Conservation (phyloP, 2,888 invertebrate species). For the Augochlorella aurata region DNA sequence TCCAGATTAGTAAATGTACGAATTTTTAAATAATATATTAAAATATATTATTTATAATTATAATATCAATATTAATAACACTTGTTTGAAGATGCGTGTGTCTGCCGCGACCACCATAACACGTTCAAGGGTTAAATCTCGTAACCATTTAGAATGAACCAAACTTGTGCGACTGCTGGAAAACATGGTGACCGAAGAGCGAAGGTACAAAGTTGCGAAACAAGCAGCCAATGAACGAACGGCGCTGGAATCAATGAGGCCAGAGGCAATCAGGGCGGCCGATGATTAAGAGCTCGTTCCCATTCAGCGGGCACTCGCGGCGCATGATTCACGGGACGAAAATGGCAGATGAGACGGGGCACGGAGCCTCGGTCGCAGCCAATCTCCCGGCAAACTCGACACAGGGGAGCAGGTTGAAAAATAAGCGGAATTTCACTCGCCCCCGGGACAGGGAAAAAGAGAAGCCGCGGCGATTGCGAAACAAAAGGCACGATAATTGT, state of each 20-base stretch:
- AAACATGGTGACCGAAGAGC: not conserved
- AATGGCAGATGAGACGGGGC: conserved; percentile 47
- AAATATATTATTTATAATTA: too few relatives aligned
- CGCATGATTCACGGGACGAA: conserved; percentile 54
- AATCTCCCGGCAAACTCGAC: conserved; percentile 47
- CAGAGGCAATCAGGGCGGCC: not conserved
- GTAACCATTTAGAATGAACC: too few relatives aligned
- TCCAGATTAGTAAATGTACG: too few relatives aligned
- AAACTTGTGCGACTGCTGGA: too few relatives aligned
- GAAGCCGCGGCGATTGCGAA: conserved; percentile 72
- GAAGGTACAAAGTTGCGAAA: not conserved
- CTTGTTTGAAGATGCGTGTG: too few relatives aligned
- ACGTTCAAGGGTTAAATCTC: too few relatives aligned
- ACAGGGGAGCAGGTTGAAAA: conserved; percentile 61
- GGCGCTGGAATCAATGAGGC: not conserved
- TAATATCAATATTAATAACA: too few relatives aligned
- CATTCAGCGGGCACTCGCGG: conserved; percentile 25
- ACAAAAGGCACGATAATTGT: conserved; percentile 79
- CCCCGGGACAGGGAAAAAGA: conserved; percentile 59
- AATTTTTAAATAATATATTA: too few relatives aligned
- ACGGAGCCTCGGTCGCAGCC: conserved; percentile 23
- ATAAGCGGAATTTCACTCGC: conserved; percentile 64
- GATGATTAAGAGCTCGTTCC: conserved; percentile 36
- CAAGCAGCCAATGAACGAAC: not conserved
- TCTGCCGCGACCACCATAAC: too few relatives aligned